Base-by-base conservation (phyloP, 2,113 vertebrate genomes). In the Python bivittatus region DNA sequence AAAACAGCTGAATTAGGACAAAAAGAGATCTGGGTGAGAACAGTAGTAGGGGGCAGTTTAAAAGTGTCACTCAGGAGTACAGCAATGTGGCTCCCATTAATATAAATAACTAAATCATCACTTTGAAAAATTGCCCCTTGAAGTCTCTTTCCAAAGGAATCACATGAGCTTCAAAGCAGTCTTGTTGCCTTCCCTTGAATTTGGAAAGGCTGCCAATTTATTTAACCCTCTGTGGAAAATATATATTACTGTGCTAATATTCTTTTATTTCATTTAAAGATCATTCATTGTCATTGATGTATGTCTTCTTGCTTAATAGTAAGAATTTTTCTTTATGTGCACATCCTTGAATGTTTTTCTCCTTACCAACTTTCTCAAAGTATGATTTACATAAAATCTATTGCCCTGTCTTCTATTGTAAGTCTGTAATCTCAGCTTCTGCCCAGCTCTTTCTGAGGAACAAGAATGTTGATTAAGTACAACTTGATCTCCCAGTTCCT, bases 71-170 rank as follows among this genome's bases (percentile, higher is more conserved):
- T 58, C 61, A 27, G 1, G 61, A 56, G 94, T 92, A 96, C 92
- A 94, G 84, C 79, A 85, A 93, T 10, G 27, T 0, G 0, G 92
- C 84, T 94, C 27, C 53, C 68, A 88, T 96, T 96, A 95, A 20
- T 61, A 92, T 83, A 95, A 94, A 96, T 96, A 90, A 95, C 79
- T 93, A 89, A 94, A 93, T 96, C 86, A 93, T 9, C n/a, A 94
- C 84, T 94, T 91, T 93, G 84, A 95, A 94, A 95, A 94, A 54
- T 56, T 38, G 91, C 89, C 6, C 20, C 57, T 48, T 84, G 38
- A 88, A 92, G 60, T 91, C 23, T 85, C 27, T 88, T 95, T 94
- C 92, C 89, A 91, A 92, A 92, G 52, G 27, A 95, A 90, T 8
- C 2, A 93, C 17, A 93, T n/a, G n/a, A 22, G 27, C 87, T 94